Evolutionary conservation across 2,797 vertebrate genomes (phyloP).

Genomic region (Calcarius lapponicus): DNA sequence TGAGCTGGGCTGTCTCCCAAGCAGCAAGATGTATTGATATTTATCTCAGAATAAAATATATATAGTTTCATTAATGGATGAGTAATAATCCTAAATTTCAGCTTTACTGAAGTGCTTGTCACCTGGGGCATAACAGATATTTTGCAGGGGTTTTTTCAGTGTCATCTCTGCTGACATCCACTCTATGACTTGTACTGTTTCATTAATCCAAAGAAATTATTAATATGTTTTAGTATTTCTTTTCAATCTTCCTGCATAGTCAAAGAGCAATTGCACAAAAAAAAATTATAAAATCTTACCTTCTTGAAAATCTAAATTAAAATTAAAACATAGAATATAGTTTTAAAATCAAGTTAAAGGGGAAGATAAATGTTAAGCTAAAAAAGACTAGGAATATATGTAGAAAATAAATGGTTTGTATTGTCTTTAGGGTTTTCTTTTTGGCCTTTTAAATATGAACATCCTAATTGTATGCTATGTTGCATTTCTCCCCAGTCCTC

Average conservation of each 20-base stretch:
- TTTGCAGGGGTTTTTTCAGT: not conserved
- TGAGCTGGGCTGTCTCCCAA: not conserved
- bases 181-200: not conserved
- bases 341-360: not conserved
- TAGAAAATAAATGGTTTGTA: not conserved
- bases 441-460: not conserved
- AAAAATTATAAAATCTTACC: not conserved
- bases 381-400: not conserved
- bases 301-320: not conserved
- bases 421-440: not conserved
- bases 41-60: not conserved
- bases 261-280: not conserved
- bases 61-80: not conserved
- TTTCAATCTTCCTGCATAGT: not conserved
- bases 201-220: not conserved
- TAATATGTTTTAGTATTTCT: not conserved
- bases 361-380: not conserved
- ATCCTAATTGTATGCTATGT: not conserved
- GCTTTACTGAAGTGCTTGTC: not conserved
- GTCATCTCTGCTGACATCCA: not conserved
- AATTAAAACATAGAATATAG: not conserved
- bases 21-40: not conserved
- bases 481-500: not conserved
- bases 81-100: not conserved
- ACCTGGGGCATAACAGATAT: not conserved